Conservation (phyloP, 2,888 invertebrate species). For the Ephialtes manifestator region DNA sequence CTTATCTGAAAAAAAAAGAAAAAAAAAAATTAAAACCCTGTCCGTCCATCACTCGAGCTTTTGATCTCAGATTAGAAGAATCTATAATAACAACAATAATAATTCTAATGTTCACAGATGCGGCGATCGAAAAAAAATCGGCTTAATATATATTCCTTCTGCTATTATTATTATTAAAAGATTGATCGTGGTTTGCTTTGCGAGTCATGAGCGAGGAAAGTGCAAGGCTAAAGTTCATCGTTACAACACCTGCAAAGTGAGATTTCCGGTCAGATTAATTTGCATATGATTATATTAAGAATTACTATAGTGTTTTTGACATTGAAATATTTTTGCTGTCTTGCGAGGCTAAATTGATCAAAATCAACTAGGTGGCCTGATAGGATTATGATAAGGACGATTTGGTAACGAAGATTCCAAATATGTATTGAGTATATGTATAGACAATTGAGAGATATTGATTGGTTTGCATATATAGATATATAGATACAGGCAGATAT, state of each 20-base stretch:
- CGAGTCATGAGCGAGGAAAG: background rate
- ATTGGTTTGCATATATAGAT: too few species aligned
- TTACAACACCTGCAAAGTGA: constrained; percentile 16
- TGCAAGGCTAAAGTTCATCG: constrained; percentile 31
- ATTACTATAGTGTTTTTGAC: background rate
- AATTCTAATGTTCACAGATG: background rate
- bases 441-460: background rate
- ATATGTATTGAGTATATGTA: background rate
- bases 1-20: constrained; percentile 90
- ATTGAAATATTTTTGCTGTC: constrained; percentile 8
- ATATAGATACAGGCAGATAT: background rate
- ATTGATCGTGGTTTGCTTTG: background rate
- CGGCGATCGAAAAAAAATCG: constrained; percentile 7
- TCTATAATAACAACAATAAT: background rate
- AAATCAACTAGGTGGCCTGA: background rate
- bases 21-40: constrained; percentile 19
- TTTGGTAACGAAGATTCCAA: background rate
- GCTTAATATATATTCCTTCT: background rate
- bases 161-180: constrained; percentile 25
- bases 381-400: background rate
- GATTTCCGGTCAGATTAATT: constrained; percentile 20
- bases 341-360: background rate
- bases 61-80: background rate
- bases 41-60: constrained; percentile 2
- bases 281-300: background rate